phyloP scores from a whole-genome alignment of 2,797 vertebrate species.

The Vultur gryphus region DNA sequence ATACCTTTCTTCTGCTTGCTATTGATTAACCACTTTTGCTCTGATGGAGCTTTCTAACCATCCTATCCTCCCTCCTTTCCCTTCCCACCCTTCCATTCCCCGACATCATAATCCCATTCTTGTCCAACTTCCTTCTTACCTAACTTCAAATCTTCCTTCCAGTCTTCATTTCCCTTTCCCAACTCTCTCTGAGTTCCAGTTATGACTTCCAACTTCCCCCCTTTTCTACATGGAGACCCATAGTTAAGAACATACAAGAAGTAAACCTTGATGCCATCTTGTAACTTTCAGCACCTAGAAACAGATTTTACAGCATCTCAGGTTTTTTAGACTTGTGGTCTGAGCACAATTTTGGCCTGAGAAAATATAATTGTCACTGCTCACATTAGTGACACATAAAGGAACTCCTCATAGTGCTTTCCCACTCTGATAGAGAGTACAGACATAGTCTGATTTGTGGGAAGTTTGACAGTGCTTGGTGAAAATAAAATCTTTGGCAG shows the following conservation, averaged over 20 bases:
- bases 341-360: not conserved
- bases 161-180: not conserved
- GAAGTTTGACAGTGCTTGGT: not conserved
- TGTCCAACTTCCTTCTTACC: not conserved
- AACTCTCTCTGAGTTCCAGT: not conserved
- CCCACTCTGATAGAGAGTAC: not conserved
- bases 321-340: not conserved
- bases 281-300: not conserved
- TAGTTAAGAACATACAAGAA: not conserved
- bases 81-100: not conserved
- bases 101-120: not conserved
- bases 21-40: not conserved
- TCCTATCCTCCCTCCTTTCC: not conserved
- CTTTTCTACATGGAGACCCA: not conserved
- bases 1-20: not conserved
- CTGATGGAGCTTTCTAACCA: not conserved
- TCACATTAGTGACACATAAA: not conserved
- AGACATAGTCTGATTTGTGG: not conserved
- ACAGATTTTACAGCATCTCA: not conserved
- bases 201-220: not conserved
- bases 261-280: not conserved
- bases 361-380: not conserved
- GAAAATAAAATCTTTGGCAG: not conserved
- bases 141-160: not conserved
- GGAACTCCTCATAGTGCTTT: not conserved